These are phyloP conservation scores for Thymelicus acteon DNA, from an alignment of 2,888 invertebrate genomes.

Conservation along the genomic window DNA sequence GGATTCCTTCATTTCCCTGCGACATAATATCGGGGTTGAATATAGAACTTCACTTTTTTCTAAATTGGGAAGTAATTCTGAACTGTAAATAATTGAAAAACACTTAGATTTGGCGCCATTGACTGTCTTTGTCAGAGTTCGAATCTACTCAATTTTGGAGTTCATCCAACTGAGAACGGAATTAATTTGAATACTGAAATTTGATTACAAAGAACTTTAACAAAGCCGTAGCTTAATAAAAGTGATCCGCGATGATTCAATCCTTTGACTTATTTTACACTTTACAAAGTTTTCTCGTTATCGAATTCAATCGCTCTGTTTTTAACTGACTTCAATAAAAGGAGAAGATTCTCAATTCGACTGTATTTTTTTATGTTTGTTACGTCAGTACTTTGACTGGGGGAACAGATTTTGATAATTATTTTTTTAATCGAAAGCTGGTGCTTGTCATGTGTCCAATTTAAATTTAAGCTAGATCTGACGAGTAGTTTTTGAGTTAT, in stretches of 20 bases:
- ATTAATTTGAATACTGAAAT: slow-evolving; percentile 3
- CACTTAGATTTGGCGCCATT: neutral
- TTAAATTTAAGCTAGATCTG: too few relatives aligned
- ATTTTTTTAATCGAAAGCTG: too few relatives aligned
- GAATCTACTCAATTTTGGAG: neutral
- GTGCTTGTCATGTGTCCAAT: too few relatives aligned
- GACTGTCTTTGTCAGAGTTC: slow-evolving; percentile 1
- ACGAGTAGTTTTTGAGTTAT: too few relatives aligned
- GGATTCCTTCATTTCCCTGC: too few relatives aligned
- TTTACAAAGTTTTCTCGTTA: slow-evolving; percentile 19
- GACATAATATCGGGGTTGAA: too few relatives aligned
- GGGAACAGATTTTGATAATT: too few relatives aligned
- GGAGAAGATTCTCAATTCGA: too few relatives aligned
- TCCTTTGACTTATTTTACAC: slow-evolving; percentile 7
- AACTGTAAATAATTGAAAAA: neutral
- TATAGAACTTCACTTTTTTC: too few relatives aligned
- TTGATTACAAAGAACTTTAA: slow-evolving; percentile 5
- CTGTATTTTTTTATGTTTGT: too few relatives aligned
- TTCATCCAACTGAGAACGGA: neutral
- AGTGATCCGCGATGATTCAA: neutral
- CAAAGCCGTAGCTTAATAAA: neutral
- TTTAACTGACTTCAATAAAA: too few relatives aligned
- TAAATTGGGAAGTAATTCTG: neutral
- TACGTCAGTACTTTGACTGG: too few relatives aligned
- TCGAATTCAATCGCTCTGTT: neutral